A percentile compares a stretch with the other conserved stretches of the same genome.
Evolutionary conservation across 2,113 vertebrate genomes (phyloP).

Genomic region (Ellobius talpinus): DNA sequence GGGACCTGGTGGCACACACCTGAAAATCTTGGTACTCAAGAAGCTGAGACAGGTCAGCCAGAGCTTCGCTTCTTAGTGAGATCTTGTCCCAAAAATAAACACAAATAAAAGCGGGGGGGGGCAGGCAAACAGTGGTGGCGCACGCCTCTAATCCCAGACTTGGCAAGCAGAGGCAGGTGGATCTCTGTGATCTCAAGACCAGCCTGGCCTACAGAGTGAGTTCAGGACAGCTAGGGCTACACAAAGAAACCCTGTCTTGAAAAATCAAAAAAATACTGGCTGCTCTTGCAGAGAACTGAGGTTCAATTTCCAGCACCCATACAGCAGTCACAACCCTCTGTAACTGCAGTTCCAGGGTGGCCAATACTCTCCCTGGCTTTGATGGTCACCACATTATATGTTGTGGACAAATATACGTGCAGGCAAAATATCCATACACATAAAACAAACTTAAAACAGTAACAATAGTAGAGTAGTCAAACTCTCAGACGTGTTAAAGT

Average conservation of each 20-base stretch:
- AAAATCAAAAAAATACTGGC: not conserved
- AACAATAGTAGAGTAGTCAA: not conserved
- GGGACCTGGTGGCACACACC: not conserved
- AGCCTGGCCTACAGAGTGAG: not conserved
- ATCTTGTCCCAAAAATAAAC: not conserved
- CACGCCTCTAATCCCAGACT: not conserved
- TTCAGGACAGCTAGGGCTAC: not conserved
- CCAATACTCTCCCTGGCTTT: not conserved
- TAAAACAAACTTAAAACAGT: not conserved
- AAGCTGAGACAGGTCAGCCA: not conserved
- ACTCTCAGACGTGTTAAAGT: not conserved
- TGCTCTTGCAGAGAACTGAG: not conserved
- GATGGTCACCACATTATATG: not conserved
- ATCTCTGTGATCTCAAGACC: not conserved
- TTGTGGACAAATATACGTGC: not conserved
- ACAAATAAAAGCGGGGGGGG: not conserved
- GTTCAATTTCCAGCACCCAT: not conserved
- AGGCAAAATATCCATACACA: not conserved
- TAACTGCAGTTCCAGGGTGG: not conserved
- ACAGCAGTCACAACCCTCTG: not conserved
- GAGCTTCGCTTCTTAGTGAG: not conserved
- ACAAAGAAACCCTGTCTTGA: not conserved
- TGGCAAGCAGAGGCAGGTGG: not conserved
- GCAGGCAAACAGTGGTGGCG: not conserved
- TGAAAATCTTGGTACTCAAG: not conserved